Evolutionary conservation across 2,888 invertebrate genomes (phyloP).

Genomic region (Eupithecia subfuscata): DNA sequence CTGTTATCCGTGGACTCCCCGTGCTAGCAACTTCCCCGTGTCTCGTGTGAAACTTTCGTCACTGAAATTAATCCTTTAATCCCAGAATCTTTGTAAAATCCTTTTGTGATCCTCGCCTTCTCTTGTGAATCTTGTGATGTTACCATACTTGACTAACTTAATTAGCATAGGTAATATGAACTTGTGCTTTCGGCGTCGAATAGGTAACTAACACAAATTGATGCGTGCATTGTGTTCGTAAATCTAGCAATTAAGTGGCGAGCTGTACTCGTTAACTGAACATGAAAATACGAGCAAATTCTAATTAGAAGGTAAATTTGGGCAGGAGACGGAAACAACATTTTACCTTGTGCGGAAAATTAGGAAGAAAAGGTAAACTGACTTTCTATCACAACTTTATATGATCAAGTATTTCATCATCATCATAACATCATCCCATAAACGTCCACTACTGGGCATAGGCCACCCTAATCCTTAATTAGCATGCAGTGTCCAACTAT

Average conservation of each 20-base stretch:
- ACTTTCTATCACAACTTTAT: background rate
- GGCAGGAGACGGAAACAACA: conserved; percentile 28
- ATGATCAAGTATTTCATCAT: background rate
- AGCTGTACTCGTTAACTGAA: conserved; percentile 50
- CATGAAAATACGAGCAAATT: conserved; percentile 52
- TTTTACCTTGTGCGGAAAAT: background rate
- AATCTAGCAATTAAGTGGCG: conserved; percentile 48
- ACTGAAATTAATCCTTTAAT: conserved; percentile 71
- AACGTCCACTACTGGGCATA: no score
- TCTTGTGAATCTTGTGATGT: conserved; percentile 37
- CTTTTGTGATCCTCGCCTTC: conserved; percentile 51
- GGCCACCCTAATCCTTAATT: no score
- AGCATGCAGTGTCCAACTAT: no score
- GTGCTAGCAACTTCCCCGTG: conserved; percentile 69
- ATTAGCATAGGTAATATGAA: conserved; percentile 30
- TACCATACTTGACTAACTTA: conserved; percentile 36
- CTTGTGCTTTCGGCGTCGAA: conserved; percentile 40
- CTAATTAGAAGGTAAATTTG: conserved; percentile 56
- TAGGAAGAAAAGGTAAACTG: background rate
- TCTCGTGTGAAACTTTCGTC: conserved; percentile 70
- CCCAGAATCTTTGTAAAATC: conserved; percentile 64
- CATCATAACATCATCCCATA: background rate
- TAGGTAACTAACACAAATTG: conserved; percentile 43
- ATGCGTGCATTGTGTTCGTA: conserved; percentile 44
- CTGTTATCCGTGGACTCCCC: conserved; percentile 73